These are phyloP conservation scores for Casuarius casuarius DNA, from an alignment of 2,113 vertebrate genomes.

Conservation along the genomic window DNA sequence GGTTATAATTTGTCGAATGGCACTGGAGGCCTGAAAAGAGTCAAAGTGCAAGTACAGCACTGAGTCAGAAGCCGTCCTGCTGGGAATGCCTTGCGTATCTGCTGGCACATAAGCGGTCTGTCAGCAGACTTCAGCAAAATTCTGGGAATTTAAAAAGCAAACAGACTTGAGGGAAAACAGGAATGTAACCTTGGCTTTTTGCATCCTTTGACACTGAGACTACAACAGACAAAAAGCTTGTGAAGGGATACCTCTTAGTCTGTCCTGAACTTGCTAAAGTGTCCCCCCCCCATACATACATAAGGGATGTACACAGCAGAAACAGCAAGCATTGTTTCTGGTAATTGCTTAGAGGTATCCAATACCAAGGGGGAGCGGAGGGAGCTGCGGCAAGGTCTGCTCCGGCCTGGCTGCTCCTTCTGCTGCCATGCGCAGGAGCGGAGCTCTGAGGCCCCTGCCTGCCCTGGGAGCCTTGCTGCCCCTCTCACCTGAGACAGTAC, in stretches of 20 bases:
- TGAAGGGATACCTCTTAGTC: not conserved
- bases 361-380: not conserved
- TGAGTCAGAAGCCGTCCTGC: not conserved
- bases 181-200: not conserved
- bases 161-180: not conserved
- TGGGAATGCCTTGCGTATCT: too few relatives aligned
- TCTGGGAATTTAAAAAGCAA: not conserved
- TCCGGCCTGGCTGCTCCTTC: not conserved
- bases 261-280: not conserved
- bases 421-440: not conserved
- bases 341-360: not conserved
- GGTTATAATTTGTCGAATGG: not conserved
- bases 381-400: not conserved
- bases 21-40: not conserved
- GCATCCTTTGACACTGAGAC: not conserved
- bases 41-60: rapidly evolving
- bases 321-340: not conserved
- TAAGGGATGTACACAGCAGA: not conserved
- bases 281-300: not conserved
- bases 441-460: not conserved
- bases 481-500: rapidly evolving
- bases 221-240: too few relatives aligned
- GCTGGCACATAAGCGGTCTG: not conserved
- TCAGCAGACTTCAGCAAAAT: not conserved
- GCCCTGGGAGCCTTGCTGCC: not conserved